phyloP scores from a whole-genome alignment of 2,797 vertebrate genomes.

The Balearica regulorum region DNA sequence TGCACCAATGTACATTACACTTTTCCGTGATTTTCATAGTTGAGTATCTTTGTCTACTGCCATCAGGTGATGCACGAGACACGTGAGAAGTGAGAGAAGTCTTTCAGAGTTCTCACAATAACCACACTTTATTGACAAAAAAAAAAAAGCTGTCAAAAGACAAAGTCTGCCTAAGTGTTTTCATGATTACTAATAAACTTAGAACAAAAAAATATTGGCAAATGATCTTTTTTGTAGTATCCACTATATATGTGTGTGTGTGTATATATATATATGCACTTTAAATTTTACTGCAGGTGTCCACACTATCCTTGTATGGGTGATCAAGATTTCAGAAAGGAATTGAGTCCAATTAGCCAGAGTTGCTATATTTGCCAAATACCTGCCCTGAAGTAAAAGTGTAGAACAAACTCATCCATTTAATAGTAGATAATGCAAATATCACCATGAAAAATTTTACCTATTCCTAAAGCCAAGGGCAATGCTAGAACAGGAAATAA shows the following conservation, averaged over 20 bases:
- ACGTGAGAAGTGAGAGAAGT: background rate
- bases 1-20: background rate
- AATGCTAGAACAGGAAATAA: background rate
- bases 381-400: constrained; percentile 22
- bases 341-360: background rate
- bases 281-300: background rate
- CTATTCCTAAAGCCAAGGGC: background rate
- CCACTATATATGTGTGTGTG: no score
- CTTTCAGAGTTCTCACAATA: background rate
- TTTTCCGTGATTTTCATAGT: background rate
- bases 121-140: background rate
- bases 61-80: background rate
- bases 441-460: constrained; percentile 16
- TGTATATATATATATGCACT: background rate
- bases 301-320: background rate
- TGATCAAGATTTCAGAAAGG: background rate
- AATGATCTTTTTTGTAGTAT: background rate
- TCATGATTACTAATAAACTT: background rate
- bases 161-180: background rate
- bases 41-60: background rate
- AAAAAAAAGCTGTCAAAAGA: background rate
- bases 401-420: background rate
- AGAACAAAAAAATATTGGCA: background rate
- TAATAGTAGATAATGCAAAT: constrained; percentile 18
- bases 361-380: background rate